Evolutionary conservation across 2,797 vertebrate genomes (phyloP).

Genomic region (Mus caroli): DNA sequence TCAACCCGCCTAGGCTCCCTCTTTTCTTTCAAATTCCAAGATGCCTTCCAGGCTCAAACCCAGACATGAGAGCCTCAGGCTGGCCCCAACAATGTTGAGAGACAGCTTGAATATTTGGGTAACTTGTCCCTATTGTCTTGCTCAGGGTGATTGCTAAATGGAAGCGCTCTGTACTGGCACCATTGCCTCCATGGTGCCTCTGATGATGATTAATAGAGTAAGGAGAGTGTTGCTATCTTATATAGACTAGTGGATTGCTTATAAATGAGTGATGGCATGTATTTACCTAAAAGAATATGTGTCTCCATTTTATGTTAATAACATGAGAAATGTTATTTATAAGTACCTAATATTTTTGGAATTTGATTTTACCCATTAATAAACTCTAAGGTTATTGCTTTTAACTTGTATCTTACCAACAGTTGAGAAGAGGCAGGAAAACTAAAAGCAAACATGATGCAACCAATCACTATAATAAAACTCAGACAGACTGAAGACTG

Average conservation of each 20-base stretch:
- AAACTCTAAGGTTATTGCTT: background rate
- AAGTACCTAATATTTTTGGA: background rate
- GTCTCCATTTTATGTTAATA: background rate
- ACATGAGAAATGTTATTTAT: background rate
- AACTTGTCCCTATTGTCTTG: background rate
- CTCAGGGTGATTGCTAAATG: background rate
- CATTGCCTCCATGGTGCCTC: background rate
- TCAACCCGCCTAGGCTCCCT: no score
- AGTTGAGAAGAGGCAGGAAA: background rate
- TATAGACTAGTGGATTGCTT: background rate
- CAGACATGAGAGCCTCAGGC: no score
- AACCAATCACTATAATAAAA: background rate
- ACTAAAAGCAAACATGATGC: background rate
- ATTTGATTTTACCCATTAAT: background rate
- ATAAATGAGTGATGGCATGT: conserved; percentile 21
- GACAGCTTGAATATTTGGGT: background rate
- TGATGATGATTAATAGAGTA: background rate
- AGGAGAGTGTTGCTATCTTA: background rate
- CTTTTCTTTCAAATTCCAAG: no score
- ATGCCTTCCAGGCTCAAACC: no score
- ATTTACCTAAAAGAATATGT: background rate
- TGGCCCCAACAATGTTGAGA: no score
- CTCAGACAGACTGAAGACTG: background rate
- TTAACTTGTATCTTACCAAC: background rate
- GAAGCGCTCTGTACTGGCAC: background rate